phyloP scores from a whole-genome alignment of 2,888 invertebrate genomes.

The Cataglyphis rosenhaueri region DNA sequence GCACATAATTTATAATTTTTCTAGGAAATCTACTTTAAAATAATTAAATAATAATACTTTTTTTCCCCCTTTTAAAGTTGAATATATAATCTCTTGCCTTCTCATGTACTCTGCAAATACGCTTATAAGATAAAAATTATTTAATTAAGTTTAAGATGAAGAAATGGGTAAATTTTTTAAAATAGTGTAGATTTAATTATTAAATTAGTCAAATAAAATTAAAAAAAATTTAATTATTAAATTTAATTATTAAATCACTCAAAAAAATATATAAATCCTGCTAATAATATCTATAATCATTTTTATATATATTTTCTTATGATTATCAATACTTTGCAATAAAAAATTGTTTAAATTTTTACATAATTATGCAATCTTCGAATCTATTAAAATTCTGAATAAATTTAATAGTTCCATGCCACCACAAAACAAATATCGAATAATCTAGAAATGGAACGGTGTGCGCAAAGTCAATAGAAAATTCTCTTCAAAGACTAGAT shows the following conservation, averaged over 20 bases:
- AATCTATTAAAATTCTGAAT: slow-evolving; percentile 17
- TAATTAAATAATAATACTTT: not conserved
- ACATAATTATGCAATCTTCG: slow-evolving; percentile 2
- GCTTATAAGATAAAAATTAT: not conserved
- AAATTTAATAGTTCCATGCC: slow-evolving; percentile 20
- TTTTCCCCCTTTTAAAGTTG: not conserved
- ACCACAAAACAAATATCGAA: not conserved
- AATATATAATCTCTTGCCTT: not conserved
- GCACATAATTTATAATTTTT: not conserved
- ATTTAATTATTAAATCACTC: not conserved
- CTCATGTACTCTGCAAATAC: not conserved
- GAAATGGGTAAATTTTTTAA: not conserved
- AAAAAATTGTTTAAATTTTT: not conserved
- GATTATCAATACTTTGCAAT: not conserved
- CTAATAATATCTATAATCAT: not conserved
- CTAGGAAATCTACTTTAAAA: not conserved
- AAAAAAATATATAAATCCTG: not conserved
- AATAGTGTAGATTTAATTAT: not conserved
- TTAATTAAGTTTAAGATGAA: not conserved
- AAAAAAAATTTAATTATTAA: not conserved
- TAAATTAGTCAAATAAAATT: not conserved
- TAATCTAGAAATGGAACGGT: slow-evolving; percentile 10
- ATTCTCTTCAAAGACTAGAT: slow-evolving; percentile 39
- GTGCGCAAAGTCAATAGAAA: slow-evolving; percentile 34
- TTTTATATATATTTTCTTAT: not conserved